A percentile compares a stretch with the other conserved stretches of the same genome.
Conservation (phyloP, 2,888 invertebrate genomes). For the Diarsia mendica region DNA sequence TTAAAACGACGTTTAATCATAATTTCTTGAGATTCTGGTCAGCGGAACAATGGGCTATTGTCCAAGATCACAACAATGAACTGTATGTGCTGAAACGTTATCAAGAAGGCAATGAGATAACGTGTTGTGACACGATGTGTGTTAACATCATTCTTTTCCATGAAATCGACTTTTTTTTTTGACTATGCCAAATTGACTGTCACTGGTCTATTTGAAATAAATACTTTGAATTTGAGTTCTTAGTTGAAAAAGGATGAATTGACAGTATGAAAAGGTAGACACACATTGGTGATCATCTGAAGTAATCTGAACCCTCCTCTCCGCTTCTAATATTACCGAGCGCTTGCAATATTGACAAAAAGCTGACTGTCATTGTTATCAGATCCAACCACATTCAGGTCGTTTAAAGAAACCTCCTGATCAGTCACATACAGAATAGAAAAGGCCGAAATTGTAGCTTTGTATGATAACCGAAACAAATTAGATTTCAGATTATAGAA, state of each 20-base stretch:
- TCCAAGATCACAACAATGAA: constrained; percentile 48
- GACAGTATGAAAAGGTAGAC: too few relatives aligned
- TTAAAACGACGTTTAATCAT: constrained; percentile 15
- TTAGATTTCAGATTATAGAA: too few relatives aligned
- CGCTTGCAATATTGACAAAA: not conserved
- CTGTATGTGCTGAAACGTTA: constrained; percentile 38
- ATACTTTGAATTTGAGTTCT: too few relatives aligned
- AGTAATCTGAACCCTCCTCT: too few relatives aligned
- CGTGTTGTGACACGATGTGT: not conserved
- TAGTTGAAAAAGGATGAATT: too few relatives aligned
- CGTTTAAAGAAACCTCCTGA: not conserved
- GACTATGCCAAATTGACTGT: too few relatives aligned
- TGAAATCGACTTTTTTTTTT: too few relatives aligned
- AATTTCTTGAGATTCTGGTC: constrained; percentile 31
- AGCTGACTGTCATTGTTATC: not conserved
- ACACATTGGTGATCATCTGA: too few relatives aligned
- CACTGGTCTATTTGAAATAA: too few relatives aligned
- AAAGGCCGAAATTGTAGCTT: not conserved
- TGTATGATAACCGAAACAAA: not conserved
- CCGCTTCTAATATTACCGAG: too few relatives aligned
- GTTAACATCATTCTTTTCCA: not conserved
- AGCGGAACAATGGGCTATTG: constrained; percentile 51
- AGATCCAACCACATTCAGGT: not conserved
- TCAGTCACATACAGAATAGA: not conserved
- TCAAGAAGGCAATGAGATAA: constrained; percentile 45